Percentiles rank a stretch among this genome's conserved stretches.
phyloP scores from a whole-genome alignment of 2,888 invertebrate species.

The Nasonovia ribisnigri region DNA sequence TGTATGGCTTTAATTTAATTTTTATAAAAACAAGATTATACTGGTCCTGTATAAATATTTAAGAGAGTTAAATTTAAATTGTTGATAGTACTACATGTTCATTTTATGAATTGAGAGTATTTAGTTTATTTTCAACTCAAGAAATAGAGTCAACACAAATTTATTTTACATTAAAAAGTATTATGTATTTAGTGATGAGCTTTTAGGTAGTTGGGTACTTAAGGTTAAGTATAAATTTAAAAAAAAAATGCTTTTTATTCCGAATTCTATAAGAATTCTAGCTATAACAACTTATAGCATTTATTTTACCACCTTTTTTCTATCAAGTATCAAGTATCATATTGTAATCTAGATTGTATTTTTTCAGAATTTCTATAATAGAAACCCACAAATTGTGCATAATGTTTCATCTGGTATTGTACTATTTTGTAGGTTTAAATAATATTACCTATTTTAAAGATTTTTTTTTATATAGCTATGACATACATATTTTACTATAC shows the following conservation, averaged over 20 bases:
- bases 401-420: neutral
- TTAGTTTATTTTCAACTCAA: neutral
- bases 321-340: too few species aligned
- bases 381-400: too few species aligned
- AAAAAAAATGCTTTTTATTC: too few species aligned
- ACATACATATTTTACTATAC: neutral
- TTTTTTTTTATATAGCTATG: neutral
- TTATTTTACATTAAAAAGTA: neutral
- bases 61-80: neutral
- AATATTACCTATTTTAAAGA: too few species aligned
- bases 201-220: too few species aligned
- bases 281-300: too few species aligned
- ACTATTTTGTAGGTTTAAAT: neutral
- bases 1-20: neutral
- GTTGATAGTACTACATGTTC: neutral
- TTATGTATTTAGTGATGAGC: neutral
- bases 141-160: neutral
- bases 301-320: too few species aligned
- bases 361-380: too few species aligned
- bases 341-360: too few species aligned
- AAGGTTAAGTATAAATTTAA: too few species aligned
- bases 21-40: neutral
- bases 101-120: neutral
- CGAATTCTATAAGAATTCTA: too few species aligned
- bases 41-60: neutral